Conservation (phyloP, 2,888 invertebrate genomes). For the Heliconius ismenius region DNA sequence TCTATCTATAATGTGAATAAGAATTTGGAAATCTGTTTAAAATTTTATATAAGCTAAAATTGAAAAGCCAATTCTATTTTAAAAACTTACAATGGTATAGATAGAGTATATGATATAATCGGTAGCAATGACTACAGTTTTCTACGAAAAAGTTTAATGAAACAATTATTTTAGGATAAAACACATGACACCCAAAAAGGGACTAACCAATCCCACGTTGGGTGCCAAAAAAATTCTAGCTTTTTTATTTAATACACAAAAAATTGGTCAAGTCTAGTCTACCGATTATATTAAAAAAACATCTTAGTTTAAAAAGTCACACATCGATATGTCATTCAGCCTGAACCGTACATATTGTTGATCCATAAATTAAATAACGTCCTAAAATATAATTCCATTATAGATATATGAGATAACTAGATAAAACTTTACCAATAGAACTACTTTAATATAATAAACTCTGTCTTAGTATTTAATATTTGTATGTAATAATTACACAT, state of each 20-base stretch:
- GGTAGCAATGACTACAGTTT: slow-evolving; percentile 15
- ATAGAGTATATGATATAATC: slow-evolving; percentile 26
- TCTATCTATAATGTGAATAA: slow-evolving; percentile 33
- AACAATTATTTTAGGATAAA: not conserved
- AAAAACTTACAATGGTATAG: slow-evolving; percentile 26
- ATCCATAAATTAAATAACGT: slow-evolving; percentile 27
- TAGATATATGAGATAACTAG: slow-evolving; percentile 16
- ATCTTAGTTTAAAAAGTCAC: slow-evolving; percentile 26
- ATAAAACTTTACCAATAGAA: slow-evolving; percentile 15
- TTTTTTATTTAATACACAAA: not conserved
- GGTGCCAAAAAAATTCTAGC: slow-evolving; percentile 20
- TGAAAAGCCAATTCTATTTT: slow-evolving; percentile 30
- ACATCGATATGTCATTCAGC: slow-evolving; percentile 33
- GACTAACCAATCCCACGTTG: slow-evolving; percentile 18
- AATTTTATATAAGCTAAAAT: slow-evolving; percentile 30
- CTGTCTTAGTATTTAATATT: slow-evolving; percentile 13
- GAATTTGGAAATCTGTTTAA: slow-evolving; percentile 28
- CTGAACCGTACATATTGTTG: slow-evolving; percentile 27
- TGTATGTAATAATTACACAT: slow-evolving; percentile 1
- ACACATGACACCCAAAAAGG: slow-evolving; percentile 22
- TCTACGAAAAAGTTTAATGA: not conserved
- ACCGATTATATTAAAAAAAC: slow-evolving; percentile 32
- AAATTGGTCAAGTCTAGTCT: slow-evolving; percentile 17
- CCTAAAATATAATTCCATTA: slow-evolving; percentile 21
- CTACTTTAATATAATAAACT: slow-evolving; percentile 26